A percentile compares a stretch with the other conserved stretches of the same genome.
These are phyloP conservation scores for Psylliodes chrysocephalus DNA, from an alignment of 2,888 invertebrate species.

Conservation along the genomic window DNA sequence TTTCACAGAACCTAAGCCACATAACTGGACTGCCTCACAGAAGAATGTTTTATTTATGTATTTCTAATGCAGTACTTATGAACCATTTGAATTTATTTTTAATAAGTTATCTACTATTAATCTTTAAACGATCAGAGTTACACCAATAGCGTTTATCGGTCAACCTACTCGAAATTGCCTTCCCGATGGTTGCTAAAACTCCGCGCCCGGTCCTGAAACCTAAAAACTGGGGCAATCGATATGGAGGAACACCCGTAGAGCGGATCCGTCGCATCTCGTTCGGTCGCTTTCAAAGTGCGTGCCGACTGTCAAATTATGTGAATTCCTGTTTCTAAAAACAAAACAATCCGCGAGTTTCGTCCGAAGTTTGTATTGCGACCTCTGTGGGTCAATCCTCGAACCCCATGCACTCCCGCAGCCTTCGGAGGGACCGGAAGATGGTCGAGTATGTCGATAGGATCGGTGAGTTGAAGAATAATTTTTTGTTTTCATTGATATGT, in stretches of 20 bases:
- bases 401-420: slow-evolving; percentile 34
- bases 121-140: too few relatives aligned
- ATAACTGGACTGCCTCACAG: too few relatives aligned
- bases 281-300: slow-evolving; percentile 63
- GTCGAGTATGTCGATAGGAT: slow-evolving; percentile 61
- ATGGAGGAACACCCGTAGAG: slow-evolving; percentile 60
- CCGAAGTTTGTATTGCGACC: slow-evolving; percentile 37
- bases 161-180: background rate
- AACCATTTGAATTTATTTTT: too few relatives aligned
- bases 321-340: slow-evolving; percentile 35
- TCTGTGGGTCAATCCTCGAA: slow-evolving; percentile 47
- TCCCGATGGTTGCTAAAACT: slow-evolving; percentile 60
- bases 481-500: slow-evolving; percentile 9
- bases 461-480: slow-evolving; percentile 53
- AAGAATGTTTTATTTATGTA: too few relatives aligned
- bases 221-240: slow-evolving; percentile 75
- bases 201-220: slow-evolving; percentile 52
- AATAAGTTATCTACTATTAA: too few relatives aligned
- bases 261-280: slow-evolving; percentile 54
- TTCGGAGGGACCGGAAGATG: slow-evolving; percentile 47
- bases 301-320: slow-evolving; percentile 58
- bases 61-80: too few relatives aligned
- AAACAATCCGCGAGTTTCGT: slow-evolving; percentile 28
- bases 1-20: too few relatives aligned
- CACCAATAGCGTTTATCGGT: too few relatives aligned